These are phyloP conservation scores for Xestia sexstrigata DNA, from an alignment of 2,888 invertebrate species.

Conservation along the genomic window DNA sequence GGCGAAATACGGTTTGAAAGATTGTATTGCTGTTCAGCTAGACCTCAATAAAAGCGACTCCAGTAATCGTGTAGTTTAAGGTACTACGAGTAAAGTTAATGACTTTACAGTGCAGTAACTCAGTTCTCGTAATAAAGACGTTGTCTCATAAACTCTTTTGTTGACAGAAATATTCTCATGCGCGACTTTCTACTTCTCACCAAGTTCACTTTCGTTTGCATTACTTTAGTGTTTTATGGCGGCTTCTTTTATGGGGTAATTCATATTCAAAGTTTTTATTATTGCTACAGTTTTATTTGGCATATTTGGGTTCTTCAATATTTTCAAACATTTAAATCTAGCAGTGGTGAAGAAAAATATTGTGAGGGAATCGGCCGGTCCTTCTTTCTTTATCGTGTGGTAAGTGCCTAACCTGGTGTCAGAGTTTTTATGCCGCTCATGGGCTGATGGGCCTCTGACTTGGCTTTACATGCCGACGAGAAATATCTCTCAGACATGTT, in stretches of 20 bases:
- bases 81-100: conserved; percentile 23
- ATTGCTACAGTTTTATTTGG: not conserved
- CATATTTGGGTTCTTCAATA: not conserved
- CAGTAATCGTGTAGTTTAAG: not conserved
- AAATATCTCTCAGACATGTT: no score
- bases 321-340: not conserved
- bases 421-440: no score
- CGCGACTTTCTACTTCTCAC: conserved; percentile 52
- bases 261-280: conserved; percentile 14
- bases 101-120: conserved; percentile 28
- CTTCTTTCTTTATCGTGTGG: no score
- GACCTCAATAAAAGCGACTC: not conserved
- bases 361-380: accelerated
- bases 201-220: conserved; percentile 54
- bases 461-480: no score
- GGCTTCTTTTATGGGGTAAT: conserved; percentile 15
- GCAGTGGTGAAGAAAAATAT: not conserved
- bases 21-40: not conserved
- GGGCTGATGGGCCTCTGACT: no score
- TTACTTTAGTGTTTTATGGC: conserved; percentile 51
- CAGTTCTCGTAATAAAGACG: conserved; percentile 42
- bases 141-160: conserved; percentile 50
- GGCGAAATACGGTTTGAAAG: not conserved
- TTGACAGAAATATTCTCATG: conserved; percentile 60
- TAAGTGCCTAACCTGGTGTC: no score